phyloP scores from a whole-genome alignment of 2,113 vertebrate genomes.

The Accipiter virgatus region DNA sequence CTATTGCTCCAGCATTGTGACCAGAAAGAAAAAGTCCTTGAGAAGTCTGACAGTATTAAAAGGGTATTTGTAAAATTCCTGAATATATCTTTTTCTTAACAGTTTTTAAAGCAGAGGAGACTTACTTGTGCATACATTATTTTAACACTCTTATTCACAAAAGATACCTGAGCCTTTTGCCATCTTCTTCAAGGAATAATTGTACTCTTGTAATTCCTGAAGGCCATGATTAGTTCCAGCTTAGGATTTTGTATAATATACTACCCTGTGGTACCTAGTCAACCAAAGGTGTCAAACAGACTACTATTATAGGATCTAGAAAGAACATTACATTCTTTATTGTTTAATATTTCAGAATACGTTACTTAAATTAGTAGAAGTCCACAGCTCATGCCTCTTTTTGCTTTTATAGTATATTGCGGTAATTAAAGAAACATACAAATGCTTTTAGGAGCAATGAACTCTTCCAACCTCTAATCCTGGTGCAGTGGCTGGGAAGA shows the following conservation, averaged over 20 bases:
- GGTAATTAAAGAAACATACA: not conserved
- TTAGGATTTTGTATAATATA: not conserved
- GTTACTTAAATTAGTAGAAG: not conserved
- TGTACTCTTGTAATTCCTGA: not conserved
- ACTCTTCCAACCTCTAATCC: not conserved
- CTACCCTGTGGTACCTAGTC: not conserved
- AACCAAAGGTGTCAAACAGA: not conserved
- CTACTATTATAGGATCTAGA: not conserved
- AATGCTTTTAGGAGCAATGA: not conserved
- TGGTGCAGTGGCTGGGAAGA: not conserved
- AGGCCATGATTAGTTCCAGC: conserved; percentile 18
- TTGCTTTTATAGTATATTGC: not conserved
- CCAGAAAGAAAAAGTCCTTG: not conserved
- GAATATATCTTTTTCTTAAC: not conserved
- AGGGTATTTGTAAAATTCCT: not conserved
- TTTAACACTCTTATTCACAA: not conserved
- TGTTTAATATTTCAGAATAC: not conserved
- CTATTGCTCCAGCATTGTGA: not conserved
- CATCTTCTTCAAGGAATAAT: not conserved
- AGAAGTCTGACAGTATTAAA: not conserved
- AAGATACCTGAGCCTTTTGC: not conserved
- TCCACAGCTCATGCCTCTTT: not conserved
- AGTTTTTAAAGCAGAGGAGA: not conserved
- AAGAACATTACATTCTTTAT: not conserved
- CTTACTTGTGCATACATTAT: not conserved